phyloP scores from a whole-genome alignment of 2,888 invertebrate genomes.

The Drosophila rellima region DNA sequence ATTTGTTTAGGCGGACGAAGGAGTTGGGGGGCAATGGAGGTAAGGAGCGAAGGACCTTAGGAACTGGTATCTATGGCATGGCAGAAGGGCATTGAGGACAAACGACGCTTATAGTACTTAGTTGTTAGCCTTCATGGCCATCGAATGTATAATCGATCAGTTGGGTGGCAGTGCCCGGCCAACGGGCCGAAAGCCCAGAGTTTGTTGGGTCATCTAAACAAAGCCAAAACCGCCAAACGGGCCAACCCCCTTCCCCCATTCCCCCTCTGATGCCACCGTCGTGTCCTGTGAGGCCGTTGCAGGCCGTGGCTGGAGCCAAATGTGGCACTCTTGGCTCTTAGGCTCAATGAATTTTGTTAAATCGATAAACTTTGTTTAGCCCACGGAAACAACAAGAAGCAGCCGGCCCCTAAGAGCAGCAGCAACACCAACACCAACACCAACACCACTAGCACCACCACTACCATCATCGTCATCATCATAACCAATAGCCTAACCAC shows the following conservation, averaged over 20 bases:
- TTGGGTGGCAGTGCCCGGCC: conserved; percentile 74
- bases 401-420: conserved; percentile 67
- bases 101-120: conserved; percentile 25
- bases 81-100: conserved; percentile 57
- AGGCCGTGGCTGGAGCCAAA: conserved; percentile 59
- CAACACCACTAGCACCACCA: conserved; percentile 22
- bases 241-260: not conserved
- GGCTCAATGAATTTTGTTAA: conserved; percentile 79
- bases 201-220: conserved; percentile 81
- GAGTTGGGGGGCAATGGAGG: no score
- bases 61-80: conserved; percentile 42
- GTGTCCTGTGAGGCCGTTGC: conserved; percentile 7
- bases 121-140: conserved; percentile 77
- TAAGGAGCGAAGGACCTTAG: not conserved
- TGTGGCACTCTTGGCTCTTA: conserved; percentile 72
- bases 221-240: conserved; percentile 59
- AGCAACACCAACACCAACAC: conserved; percentile 2
- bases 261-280: not conserved
- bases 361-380: conserved; percentile 81
- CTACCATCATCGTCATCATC: conserved; percentile 23
- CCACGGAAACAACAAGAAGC: conserved; percentile 77
- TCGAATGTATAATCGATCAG: conserved; percentile 80
- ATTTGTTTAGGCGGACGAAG: not conserved
- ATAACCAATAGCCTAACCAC: conserved; percentile 49
- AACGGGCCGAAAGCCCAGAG: conserved; percentile 63